Base-by-base conservation (phyloP, 1,140 invertebrate species). In the Helicoverpa armigera region DNA sequence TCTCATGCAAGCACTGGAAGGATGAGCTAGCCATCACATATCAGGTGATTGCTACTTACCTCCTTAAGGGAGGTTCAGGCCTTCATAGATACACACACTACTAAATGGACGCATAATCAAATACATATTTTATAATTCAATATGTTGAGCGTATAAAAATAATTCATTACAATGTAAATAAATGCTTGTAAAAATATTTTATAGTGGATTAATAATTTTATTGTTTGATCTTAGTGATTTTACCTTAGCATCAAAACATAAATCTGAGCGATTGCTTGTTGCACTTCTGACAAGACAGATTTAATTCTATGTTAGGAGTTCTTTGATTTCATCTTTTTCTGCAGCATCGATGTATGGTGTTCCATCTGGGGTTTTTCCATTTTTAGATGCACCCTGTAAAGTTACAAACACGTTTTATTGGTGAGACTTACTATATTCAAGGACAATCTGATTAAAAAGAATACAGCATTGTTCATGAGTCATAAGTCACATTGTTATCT, bases 241-340 rank as follows among this genome's bases (percentile, higher is more conserved):
- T 76, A 85, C 84, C 83, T 88, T 91, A 91, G 91, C 90, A 86
- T 91, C 85, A 86, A 82, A 88, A 85, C 88, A 90, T 87, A 85
- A 88, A 88, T 88, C 81, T 92, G 85, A 92, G 87, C 85, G 77
- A 87, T 83, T 85, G 51, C 80, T 56, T 48, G 61, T 69, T 69
- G 70, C 54, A 70, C 80, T 82, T 79, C 16, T 69, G 83, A 76
- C 80, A 82, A 76, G 48, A 79, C 12, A 78, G 67, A 63, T 58
- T 80, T 84, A 53, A 81, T 69, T 88, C 82, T 94, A 94, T 93
- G 92, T 94, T 78, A 95, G 83, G 31, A 95, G 95, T 85, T 96
- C 96, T 95, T 98, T 98, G 83, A 99, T 99, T 95, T 99, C 98
- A 83, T 97, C 97, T 93, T 98, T 98, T 93, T 99, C 98, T 14